These are phyloP conservation scores for Drosophila triauraria DNA, from an alignment of 1,140 invertebrate species.

Conservation along the genomic window DNA sequence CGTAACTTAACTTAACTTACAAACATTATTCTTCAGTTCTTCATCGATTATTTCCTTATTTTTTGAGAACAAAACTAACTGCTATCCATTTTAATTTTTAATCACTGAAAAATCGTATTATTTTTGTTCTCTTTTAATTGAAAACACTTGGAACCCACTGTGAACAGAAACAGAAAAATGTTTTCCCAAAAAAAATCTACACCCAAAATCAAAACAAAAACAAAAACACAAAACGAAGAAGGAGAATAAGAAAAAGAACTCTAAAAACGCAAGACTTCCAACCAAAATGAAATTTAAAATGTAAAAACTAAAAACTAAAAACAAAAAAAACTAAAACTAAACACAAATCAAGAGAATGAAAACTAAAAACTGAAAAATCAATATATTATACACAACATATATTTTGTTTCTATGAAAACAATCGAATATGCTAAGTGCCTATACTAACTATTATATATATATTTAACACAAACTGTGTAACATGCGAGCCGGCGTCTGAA, in stretches of 20 bases:
- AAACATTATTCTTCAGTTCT: constrained; percentile 14
- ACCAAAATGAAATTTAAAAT: constrained; percentile 59
- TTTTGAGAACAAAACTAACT: constrained; percentile 37
- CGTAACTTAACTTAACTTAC: constrained; percentile 29
- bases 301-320: constrained; percentile 33
- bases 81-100: constrained; percentile 18
- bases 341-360: constrained; percentile 29
- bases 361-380: constrained; percentile 47
- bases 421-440: constrained; percentile 82
- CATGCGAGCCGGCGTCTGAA: constrained; percentile 24
- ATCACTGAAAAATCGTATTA: constrained; percentile 16
- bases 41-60: constrained; percentile 13
- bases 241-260: constrained; percentile 48
- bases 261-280: constrained; percentile 65
- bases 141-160: constrained; percentile 33
- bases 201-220: constrained; percentile 39
- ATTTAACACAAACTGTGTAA: constrained; percentile 28
- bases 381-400: constrained; percentile 64
- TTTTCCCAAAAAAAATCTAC: constrained; percentile 20
- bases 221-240: constrained; percentile 31
- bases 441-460: constrained; percentile 71
- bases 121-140: constrained; percentile 15
- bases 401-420: constrained; percentile 82
- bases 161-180: constrained; percentile 36
- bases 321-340: constrained; percentile 1